These are phyloP conservation scores for Pristionchus arcanus DNA, from an alignment of 2,888 invertebrate genomes.

Conservation along the genomic window DNA sequence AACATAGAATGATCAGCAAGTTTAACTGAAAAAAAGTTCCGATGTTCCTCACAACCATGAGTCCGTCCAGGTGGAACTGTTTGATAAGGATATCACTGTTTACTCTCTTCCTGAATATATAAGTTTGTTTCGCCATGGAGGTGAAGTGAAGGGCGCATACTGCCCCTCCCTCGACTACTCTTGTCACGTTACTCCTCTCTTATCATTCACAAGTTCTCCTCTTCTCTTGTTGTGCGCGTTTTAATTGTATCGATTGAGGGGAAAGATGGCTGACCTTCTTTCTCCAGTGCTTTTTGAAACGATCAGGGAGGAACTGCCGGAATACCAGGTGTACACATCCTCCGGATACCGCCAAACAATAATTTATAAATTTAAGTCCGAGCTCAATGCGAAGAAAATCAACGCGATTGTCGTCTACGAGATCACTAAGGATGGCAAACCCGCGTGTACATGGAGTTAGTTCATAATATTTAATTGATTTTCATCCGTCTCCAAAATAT, in stretches of 20 bases:
- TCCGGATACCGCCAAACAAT: not conserved
- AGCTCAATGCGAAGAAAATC: slow-evolving; percentile 84
- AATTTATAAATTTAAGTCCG: not conserved
- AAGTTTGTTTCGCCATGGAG: not conserved
- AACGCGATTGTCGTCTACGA: slow-evolving; percentile 91
- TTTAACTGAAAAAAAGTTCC: too few relatives aligned
- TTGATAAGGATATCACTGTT: not conserved
- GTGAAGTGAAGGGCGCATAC: not conserved
- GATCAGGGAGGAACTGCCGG: slow-evolving; percentile 85
- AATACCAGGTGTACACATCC: not conserved
- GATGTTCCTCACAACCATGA: too few relatives aligned
- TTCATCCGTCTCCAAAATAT: too few relatives aligned
- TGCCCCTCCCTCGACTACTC: not conserved
- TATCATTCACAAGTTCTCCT: not conserved
- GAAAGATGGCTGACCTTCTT: not conserved
- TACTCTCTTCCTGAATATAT: not conserved
- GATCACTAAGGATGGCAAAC: slow-evolving; percentile 87
- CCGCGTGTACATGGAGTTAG: slow-evolving; percentile 52
- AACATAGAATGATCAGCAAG: too few relatives aligned
- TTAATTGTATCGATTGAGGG: not conserved
- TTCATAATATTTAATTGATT: not conserved
- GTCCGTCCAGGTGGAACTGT: not conserved
- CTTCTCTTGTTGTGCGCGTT: not conserved
- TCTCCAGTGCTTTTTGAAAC: slow-evolving; percentile 81
- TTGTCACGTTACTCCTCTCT: not conserved